phyloP scores from a whole-genome alignment of 1,140 invertebrate genomes.

The Semibalanus balanoides region DNA sequence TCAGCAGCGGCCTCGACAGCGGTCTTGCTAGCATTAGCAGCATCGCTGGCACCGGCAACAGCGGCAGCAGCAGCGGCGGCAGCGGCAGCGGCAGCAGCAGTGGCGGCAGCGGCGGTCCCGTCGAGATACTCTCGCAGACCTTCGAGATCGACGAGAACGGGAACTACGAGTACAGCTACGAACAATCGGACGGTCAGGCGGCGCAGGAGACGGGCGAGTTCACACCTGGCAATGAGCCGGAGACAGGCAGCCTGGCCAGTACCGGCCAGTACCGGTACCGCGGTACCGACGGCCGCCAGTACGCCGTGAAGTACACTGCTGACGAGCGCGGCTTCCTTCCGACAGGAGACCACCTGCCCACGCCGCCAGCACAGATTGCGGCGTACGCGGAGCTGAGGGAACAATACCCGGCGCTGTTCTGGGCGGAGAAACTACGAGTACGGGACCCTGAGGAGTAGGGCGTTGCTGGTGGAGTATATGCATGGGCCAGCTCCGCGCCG shows the following conservation, averaged over 20 bases:
- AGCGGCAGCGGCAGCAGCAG: background rate
- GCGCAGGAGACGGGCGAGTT: background rate
- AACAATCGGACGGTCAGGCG: background rate
- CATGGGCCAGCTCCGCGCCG: too few relatives aligned
- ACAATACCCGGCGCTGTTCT: background rate
- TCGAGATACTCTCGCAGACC: background rate
- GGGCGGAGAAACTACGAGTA: background rate
- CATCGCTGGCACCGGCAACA: background rate
- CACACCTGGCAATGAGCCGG: background rate
- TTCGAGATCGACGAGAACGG: background rate
- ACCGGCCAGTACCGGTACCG: constrained; percentile 13
- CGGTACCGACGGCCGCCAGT: constrained; percentile 20
- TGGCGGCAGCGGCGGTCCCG: background rate
- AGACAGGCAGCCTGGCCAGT: background rate
- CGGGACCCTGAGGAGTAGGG: background rate
- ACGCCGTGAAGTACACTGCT: constrained; percentile 19
- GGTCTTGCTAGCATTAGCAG: too few relatives aligned
- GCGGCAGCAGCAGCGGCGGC: background rate
- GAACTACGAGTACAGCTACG: background rate
- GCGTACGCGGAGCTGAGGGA: background rate
- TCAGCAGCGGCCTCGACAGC: background rate
- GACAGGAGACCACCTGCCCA: constrained; percentile 64
- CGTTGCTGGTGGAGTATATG: too few relatives aligned
- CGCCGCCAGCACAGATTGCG: constrained; percentile 57
- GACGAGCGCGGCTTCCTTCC: constrained; percentile 46